Evolutionary conservation across 2,113 vertebrate species (phyloP), one percentile per base, ranked within the genome.

Genomic region (Athene noctua): DNA sequence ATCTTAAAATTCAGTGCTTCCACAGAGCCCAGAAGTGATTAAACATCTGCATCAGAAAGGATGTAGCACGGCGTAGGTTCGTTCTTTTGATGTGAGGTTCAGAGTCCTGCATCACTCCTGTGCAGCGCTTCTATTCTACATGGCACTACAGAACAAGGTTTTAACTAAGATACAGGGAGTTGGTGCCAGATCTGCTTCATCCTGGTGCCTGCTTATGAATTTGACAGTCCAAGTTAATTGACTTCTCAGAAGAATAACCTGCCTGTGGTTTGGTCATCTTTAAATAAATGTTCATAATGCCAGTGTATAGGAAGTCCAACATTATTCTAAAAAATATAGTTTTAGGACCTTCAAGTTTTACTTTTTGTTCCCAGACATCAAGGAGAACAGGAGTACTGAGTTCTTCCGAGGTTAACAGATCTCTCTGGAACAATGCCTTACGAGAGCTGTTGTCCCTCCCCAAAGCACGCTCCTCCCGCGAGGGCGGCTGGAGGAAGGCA

Each of bases 1-100:
- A 30, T 20, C 54, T 32, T 22, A 49, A 70, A 61, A 80, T 49
- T 22, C 34, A 55, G 20, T 18, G 52, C 58, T 77, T n/a, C 65
- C 65, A 30, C 70, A 18, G 63, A 71, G 30, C 63, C 74, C 74
- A 58, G 57, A n/a, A 70, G 38, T 26, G 6, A 40, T 57, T n/a
- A 26, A 55, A 7, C 27, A 12, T 26, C 80, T 77, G 52, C 51
- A 27, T 7, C 6, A 12, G 74, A 63, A 49, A 70, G 80, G 16
- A 47, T 0, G 6, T 3, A 26, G 32, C 52, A 13, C 0, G 0
- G 52, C 2, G 0, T 11, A 40, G 70, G 73, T 22, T 36, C 8
- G 2, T 26, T 10, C 21, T n/a, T 40, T 46, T 80, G 88, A 36
- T 52, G 61, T 32, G 47, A 58, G 42, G 36, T 19, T 75, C 44